A percentile compares a stretch with the other conserved stretches of the same genome.
Conservation (phyloP, 2,113 vertebrate species). For the Poeciliopsis prolifica region DNA sequence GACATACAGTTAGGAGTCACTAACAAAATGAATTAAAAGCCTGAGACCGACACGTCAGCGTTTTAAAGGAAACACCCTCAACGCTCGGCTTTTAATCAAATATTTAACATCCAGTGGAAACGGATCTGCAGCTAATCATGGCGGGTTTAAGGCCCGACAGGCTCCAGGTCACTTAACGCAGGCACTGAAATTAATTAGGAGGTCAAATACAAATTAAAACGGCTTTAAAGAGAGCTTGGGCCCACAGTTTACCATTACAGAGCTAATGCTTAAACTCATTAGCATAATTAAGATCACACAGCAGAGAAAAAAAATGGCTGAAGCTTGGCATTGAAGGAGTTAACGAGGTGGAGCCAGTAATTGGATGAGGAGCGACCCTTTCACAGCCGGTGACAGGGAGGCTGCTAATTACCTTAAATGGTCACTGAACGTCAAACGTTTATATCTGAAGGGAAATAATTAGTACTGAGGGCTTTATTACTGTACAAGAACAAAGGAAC, state of each 20-base stretch:
- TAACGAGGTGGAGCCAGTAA: slow-evolving; percentile 67
- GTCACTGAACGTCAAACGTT: slow-evolving; percentile 32
- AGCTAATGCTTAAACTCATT: slow-evolving; percentile 61
- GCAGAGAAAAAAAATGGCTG: slow-evolving; percentile 15
- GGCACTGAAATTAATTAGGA: slow-evolving; percentile 46
- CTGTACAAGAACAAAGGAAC: background rate
- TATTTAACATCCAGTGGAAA: background rate
- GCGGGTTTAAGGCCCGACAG: background rate
- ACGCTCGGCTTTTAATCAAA: background rate
- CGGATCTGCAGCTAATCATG: fast-evolving
- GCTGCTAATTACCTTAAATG: slow-evolving; percentile 67
- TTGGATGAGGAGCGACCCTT: slow-evolving; percentile 60
- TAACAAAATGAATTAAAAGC: background rate
- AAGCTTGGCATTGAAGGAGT: slow-evolving; percentile 50
- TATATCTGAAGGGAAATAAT: background rate
- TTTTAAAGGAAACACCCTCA: background rate
- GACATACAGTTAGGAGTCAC: background rate
- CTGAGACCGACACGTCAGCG: background rate
- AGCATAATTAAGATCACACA: slow-evolving; percentile 66
- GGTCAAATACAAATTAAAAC: slow-evolving; percentile 58
- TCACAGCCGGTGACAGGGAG: slow-evolving; percentile 30
- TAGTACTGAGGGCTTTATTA: fast-evolving
- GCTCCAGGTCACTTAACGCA: slow-evolving; percentile 13
- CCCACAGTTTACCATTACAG: slow-evolving; percentile 46
- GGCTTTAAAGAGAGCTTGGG: slow-evolving; percentile 49